Conservation (phyloP, 2,888 invertebrate genomes). For the Drosophila nigritarsus region DNA sequence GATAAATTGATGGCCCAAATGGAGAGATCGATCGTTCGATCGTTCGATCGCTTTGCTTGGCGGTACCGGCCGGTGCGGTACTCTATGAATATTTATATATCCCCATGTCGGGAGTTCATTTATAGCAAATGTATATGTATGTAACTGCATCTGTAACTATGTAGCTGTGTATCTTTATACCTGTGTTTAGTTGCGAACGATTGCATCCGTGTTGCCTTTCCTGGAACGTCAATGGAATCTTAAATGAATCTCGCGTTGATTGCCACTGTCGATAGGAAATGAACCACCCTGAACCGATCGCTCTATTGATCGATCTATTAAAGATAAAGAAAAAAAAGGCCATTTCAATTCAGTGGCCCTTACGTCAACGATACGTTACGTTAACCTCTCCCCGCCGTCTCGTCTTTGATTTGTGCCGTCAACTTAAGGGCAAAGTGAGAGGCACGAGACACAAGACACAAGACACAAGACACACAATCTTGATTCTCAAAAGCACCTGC, state of each 20-base stretch:
- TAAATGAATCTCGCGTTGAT: conserved; percentile 31
- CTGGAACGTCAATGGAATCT: conserved; percentile 43
- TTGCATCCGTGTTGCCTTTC: conserved; percentile 66
- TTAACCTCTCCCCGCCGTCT: not conserved
- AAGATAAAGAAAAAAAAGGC: conserved; percentile 50
- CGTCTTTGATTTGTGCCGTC: conserved; percentile 61
- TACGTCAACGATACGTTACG: conserved; percentile 68
- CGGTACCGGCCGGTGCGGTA: conserved; percentile 54
- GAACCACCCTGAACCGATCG: conserved; percentile 3
- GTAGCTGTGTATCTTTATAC: conserved; percentile 26
- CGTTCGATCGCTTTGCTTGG: conserved; percentile 16
- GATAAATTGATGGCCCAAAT: conserved; percentile 47
- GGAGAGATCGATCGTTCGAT: conserved; percentile 17
- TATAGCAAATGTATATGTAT: conserved; percentile 10
- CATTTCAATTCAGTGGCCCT: conserved; percentile 66
- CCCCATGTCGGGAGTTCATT: conserved; percentile 32
- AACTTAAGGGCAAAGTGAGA: conserved; percentile 32
- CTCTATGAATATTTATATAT: conserved; percentile 59
- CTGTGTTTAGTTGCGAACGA: conserved; percentile 44
- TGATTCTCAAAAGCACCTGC: conserved; percentile 61
- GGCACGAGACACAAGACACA: conserved; percentile 57
- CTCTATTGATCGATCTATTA: conserved; percentile 5
- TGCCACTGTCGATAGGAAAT: conserved; percentile 25
- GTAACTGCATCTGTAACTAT: not conserved
- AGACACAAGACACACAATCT: conserved; percentile 58